Conservation (phyloP, 1,140 invertebrate genomes). For the Sweltsa coloradensis region DNA sequence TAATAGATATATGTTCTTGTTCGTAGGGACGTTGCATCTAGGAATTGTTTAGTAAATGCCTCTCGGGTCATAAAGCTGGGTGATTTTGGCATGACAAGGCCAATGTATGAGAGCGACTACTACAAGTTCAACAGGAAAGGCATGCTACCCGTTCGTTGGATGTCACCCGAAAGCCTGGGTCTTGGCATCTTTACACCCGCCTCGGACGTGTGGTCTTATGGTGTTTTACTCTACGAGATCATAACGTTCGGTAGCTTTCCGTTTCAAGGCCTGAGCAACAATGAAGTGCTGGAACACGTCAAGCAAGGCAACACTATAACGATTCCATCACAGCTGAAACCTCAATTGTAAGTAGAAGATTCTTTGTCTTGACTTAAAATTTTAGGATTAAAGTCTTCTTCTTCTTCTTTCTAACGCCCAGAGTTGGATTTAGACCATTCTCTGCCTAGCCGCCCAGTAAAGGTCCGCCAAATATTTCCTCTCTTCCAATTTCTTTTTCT, state of each 20-base stretch:
- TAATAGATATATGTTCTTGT: too few species aligned
- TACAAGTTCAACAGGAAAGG: slow-evolving; percentile 76
- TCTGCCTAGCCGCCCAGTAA: too few species aligned
- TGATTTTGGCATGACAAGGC: slow-evolving; percentile 87
- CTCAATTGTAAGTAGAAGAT: slow-evolving; percentile 56
- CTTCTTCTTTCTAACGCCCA: too few species aligned
- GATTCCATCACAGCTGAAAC: slow-evolving; percentile 60
- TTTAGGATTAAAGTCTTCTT: neutral
- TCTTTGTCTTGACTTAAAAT: neutral
- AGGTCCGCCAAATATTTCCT: too few species aligned
- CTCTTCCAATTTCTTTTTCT: too few species aligned
- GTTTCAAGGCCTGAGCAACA: slow-evolving; percentile 74
- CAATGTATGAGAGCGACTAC: slow-evolving; percentile 80
- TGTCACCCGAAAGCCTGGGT: slow-evolving; percentile 72
- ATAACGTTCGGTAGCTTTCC: slow-evolving; percentile 81
- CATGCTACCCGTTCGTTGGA: slow-evolving; percentile 86
- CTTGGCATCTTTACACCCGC: slow-evolving; percentile 72
- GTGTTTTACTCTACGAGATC: slow-evolving; percentile 72
- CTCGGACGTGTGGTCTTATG: slow-evolving; percentile 80
- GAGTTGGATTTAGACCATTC: too few species aligned
- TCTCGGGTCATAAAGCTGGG: slow-evolving; percentile 73
- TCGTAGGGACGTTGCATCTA: slow-evolving; percentile 64
- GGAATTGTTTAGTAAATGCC: slow-evolving; percentile 81
- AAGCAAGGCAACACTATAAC: slow-evolving; percentile 56
- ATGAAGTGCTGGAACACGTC: slow-evolving; percentile 68